Base-by-base conservation (phyloP, 2,888 invertebrate species). In the Synergus laeviventris region DNA sequence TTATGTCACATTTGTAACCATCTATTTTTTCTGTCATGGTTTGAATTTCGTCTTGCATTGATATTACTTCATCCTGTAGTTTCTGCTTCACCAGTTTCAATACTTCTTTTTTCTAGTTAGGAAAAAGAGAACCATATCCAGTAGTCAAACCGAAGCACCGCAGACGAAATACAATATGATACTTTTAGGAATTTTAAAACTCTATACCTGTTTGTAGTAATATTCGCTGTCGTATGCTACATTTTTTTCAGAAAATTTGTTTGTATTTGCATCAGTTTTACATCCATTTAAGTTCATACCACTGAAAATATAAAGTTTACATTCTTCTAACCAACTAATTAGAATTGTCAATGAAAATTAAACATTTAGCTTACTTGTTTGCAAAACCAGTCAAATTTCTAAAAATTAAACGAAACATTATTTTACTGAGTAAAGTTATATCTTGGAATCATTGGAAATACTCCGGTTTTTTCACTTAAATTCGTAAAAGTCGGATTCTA, bases 1-100 rank as follows among this genome's bases (percentile, higher is more conserved):
- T 83, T 66, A 88, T 88, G 11, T 84, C 84, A 4, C 85, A 85
- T 81, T 86, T 84, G 56, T 87, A 85, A 21, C 87, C 85, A 7
- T 86, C 82, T 60, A 88, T 87, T 76, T 87, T 87, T 4, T 79
- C 81, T 2, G 78, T 82, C 86, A 88, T 86, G 5, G 75, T 38
- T 5, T 81, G 79, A n/a, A 87, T 81, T 76, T 88, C 86, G 8
- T 83, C 79, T 73, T 82, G 85, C 88, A 88, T 84, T 11, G 77
- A 81, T 74, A 82, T 85, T 3, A 88, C 82, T 70, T 88, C 87
- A 1, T 84, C 86, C 59, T 85, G 83, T 1, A 84, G 84, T 78
- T 86, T 88, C 76, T 84, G 81, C 62, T 85, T 87, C 49, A 88
- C 45, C 61, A 83, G 79, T 78, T 83, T 81, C 39, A 86, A 64